Evolutionary conservation across 2,797 vertebrate species (phyloP).

Genomic region (Galaxias olidus): DNA sequence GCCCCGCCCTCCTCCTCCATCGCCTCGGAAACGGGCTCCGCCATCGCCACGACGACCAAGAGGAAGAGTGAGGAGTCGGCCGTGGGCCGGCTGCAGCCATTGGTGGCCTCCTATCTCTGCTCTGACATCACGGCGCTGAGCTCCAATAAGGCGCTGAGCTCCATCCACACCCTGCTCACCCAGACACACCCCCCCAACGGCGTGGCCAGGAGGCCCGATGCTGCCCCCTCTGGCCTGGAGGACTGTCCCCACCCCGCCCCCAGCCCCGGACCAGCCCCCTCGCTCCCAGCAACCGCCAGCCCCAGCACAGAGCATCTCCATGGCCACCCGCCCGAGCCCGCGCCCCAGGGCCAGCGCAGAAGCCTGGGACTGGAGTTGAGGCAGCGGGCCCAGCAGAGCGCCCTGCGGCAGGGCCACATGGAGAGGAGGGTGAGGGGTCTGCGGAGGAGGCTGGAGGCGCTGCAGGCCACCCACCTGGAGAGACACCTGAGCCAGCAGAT

Average conservation of each 20-base stretch:
- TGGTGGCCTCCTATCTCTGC: conserved; percentile 84
- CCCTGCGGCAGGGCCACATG: too few species aligned
- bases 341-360: background rate
- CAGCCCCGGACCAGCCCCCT: conserved; percentile 66
- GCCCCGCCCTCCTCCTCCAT: conserved; percentile 87
- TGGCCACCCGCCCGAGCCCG: conserved; percentile 13
- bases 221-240: conserved; percentile 35
- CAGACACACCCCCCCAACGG: conserved; percentile 76
- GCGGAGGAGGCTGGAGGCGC: background rate
- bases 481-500: background rate
- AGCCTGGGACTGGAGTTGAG: background rate
- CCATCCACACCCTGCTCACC: conserved; percentile 70
- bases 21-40: conserved; percentile 63
- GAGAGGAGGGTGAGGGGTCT: background rate
- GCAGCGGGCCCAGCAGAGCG: background rate
- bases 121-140: conserved; percentile 82
- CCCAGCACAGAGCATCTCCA: conserved; percentile 5
- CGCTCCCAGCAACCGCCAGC: background rate
- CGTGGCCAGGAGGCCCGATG: conserved; percentile 81
- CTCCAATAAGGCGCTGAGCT: conserved; percentile 76
- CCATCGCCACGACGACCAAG: conserved; percentile 62
- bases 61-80: background rate
- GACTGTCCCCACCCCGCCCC: conserved; percentile 11
- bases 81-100: conserved; percentile 79
- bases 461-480: too few species aligned